These are phyloP conservation scores for Lithophane leautieri DNA, from an alignment of 2,888 invertebrate species.

Conservation along the genomic window DNA sequence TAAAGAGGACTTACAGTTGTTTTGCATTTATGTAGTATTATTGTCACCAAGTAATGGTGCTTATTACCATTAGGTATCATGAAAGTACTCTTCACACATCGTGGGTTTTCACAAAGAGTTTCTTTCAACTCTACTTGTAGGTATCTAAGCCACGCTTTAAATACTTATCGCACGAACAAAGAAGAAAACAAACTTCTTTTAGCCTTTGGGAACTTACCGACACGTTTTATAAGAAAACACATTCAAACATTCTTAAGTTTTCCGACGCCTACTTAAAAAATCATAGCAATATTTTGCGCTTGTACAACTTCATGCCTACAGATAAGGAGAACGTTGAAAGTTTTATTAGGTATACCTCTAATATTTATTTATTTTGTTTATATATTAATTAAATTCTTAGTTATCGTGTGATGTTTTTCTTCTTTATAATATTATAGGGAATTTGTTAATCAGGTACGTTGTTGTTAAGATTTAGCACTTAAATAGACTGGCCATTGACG, in stretches of 20 bases:
- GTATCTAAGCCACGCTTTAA: constrained; percentile 5
- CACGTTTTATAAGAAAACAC: constrained; percentile 33
- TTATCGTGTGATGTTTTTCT: background rate
- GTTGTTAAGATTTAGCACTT: too few species aligned
- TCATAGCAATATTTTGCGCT: constrained; percentile 49
- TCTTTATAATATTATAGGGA: background rate
- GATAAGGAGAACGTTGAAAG: constrained; percentile 6
- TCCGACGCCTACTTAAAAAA: constrained; percentile 54
- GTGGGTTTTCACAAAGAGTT: background rate
- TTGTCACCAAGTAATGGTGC: background rate
- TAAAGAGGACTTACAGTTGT: constrained; percentile 1
- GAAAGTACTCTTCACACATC: background rate
- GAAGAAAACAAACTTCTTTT: constrained; percentile 33
- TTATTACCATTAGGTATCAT: background rate
- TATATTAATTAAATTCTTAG: constrained; percentile 1
- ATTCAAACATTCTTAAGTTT: constrained; percentile 35
- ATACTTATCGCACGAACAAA: constrained; percentile 6
- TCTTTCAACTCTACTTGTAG: background rate
- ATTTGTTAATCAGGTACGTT: background rate
- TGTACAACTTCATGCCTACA: constrained; percentile 32
- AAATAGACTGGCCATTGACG: too few species aligned
- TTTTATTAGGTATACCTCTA: background rate
- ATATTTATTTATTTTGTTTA: background rate
- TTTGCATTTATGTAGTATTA: constrained; percentile 13
- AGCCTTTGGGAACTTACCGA: constrained; percentile 42